phyloP scores from a whole-genome alignment of 1,140 invertebrate species.

The Drosophila hydei region DNA sequence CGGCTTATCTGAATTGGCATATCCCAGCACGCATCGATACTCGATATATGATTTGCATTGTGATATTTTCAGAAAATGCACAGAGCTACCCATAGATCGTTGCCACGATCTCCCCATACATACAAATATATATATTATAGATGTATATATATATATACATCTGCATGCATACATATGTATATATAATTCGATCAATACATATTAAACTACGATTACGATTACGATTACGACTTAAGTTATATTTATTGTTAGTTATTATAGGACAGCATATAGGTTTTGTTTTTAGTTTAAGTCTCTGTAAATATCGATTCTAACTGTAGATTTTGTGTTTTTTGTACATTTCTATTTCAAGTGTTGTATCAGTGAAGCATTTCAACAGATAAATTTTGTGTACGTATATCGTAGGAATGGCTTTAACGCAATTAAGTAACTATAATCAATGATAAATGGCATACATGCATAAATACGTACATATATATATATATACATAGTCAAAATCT shows the following conservation, averaged over 20 bases:
- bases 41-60: conserved; percentile 58
- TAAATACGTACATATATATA: conserved; percentile 16
- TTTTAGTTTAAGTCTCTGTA: conserved; percentile 53
- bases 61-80: conserved; percentile 79
- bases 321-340: conserved; percentile 69
- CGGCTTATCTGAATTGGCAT: conserved; percentile 53
- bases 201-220: conserved; percentile 13
- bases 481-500: conserved; percentile 65
- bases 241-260: conserved; percentile 26
- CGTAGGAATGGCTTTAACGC: conserved; percentile 41
- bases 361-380: conserved; percentile 66
- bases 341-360: conserved; percentile 55
- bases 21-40: conserved; percentile 46
- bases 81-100: conserved; percentile 31
- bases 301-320: conserved; percentile 37
- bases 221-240: conserved; percentile 36
- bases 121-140: conserved; percentile 1
- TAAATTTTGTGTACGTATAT: conserved; percentile 47
- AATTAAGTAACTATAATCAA: conserved; percentile 17
- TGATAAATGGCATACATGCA: conserved; percentile 4
- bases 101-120: conserved; percentile 29
- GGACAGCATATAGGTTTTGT: conserved; percentile 28
- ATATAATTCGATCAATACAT: conserved; percentile 9
- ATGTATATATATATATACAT: conserved; percentile 1
- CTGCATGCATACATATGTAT: conserved; percentile 13